Percentiles rank a stretch among this genome's conserved stretches.
Evolutionary conservation across 2,113 vertebrate genomes (phyloP).

Genomic region (Marmota monax): DNA sequence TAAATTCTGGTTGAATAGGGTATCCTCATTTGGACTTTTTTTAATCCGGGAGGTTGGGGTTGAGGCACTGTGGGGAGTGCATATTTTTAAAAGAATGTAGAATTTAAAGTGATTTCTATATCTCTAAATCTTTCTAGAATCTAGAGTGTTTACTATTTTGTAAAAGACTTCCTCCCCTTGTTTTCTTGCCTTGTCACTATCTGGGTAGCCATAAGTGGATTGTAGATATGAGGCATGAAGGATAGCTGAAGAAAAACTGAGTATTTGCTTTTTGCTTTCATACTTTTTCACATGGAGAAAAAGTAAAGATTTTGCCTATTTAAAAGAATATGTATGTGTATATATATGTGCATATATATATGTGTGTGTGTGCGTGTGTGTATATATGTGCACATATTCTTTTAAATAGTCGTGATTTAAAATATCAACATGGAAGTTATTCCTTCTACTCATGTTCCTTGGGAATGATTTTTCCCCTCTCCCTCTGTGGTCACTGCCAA

Average conservation of each 20-base stretch:
- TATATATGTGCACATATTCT: neutral
- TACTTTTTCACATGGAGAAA: neutral
- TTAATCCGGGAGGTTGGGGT: neutral
- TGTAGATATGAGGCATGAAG: neutral
- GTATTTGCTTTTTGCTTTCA: neutral
- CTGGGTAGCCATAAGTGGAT: neutral
- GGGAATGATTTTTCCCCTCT: neutral
- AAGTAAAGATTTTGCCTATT: slow-evolving; percentile 37
- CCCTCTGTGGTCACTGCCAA: neutral
- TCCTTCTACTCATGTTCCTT: neutral
- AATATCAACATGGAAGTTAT: neutral
- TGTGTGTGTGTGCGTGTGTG: no score
- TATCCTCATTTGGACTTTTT: neutral
- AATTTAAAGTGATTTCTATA: neutral
- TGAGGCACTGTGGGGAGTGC: neutral
- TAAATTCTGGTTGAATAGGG: slow-evolving; percentile 58
- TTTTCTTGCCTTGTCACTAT: neutral
- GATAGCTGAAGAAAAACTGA: neutral
- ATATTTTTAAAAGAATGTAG: neutral
- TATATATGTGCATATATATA: no score
- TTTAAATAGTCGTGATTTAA: neutral
- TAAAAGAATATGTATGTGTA: neutral
- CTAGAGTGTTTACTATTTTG: slow-evolving; percentile 18
- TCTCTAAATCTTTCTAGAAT: slow-evolving; percentile 47
- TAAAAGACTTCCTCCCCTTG: neutral